A percentile compares a stretch with the other conserved stretches of the same genome.
phyloP scores from a whole-genome alignment of 2,797 vertebrate genomes.

The Acanthurus tractus region DNA sequence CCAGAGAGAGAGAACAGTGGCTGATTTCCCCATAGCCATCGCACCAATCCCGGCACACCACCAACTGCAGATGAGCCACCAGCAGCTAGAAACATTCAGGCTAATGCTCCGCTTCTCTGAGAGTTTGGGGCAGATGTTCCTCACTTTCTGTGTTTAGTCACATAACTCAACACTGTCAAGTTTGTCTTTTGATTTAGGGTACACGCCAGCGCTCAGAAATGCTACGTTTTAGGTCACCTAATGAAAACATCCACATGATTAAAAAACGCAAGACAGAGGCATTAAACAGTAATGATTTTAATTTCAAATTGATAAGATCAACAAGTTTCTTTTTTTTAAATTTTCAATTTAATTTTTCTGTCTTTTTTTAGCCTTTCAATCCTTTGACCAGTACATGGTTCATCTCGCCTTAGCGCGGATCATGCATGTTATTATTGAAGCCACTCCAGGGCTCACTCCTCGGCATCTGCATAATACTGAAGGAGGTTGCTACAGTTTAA shows the following conservation, averaged over 20 bases:
- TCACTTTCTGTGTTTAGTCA: slow-evolving; percentile 74
- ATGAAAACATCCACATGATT: slow-evolving; percentile 44
- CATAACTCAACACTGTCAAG: slow-evolving; percentile 81
- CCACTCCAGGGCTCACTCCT: slow-evolving; percentile 77
- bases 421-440: slow-evolving; percentile 81
- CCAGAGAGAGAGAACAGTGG: slow-evolving; percentile 86
- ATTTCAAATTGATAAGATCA: slow-evolving; percentile 57
- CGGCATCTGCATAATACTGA: slow-evolving; percentile 84
- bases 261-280: slow-evolving; percentile 39
- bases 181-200: slow-evolving; percentile 73
- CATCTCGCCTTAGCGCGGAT: slow-evolving; percentile 73
- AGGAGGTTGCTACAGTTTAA: slow-evolving; percentile 86
- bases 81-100: slow-evolving; percentile 85
- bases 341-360: slow-evolving; percentile 20
- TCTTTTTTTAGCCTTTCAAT: slow-evolving; percentile 53
- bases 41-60: slow-evolving; percentile 86
- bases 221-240: slow-evolving; percentile 46
- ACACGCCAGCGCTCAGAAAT: slow-evolving; percentile 37
- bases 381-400: slow-evolving; percentile 61
- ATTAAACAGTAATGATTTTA: slow-evolving; percentile 37
- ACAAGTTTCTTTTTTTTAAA: slow-evolving; percentile 65
- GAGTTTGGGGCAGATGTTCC: slow-evolving; percentile 86
- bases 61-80: slow-evolving; percentile 87
- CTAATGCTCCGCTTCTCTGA: slow-evolving; percentile 87
- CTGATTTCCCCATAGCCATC: slow-evolving; percentile 87